Base-by-base conservation (phyloP, 1,140 invertebrate genomes). In the Drosophila hydei region DNA sequence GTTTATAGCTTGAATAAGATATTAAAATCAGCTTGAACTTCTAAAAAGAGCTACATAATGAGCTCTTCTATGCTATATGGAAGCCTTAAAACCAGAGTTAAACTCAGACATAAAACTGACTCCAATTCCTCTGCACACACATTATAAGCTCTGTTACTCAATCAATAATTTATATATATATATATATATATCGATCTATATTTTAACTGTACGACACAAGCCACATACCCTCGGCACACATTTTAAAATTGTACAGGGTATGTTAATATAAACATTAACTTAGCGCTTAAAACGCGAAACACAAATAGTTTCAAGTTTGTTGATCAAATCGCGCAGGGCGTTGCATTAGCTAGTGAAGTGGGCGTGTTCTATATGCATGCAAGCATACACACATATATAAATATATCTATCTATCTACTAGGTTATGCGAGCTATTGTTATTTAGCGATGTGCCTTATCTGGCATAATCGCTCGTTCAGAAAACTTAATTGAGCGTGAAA, bases 401-500 rank as follows among this genome's bases (percentile, higher is more conserved):
- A 27, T 27, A 8, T 2, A 11, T 6, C 6, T 21, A n/a, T 30
- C n/a, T 47, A 21, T 36, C 1, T 45, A 40, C 21, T 52, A 23
- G 55, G 33, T 56, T 64, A 64, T 56, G 45, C 25, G 51, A 51
- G 16, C 43, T 43, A 64, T 67, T 72, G 54, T 62, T 51, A 43
- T 38, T 74, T 33, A 52, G 65, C 61, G 56, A 69, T 52, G 60
- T 56, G 45, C 43, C 59, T 51, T 64, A 73, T 68, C 68, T 60
- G 52, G 45, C 59, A 19, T 74, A 79, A 69, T 85, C 67, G 67
- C 50, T 80, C 60, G 50, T 55, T 77, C 68, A 64, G 81, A 80
- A 81, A 70, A 77, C 74, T 56, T 87, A 85, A 85, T 88, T 88
- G 74, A 75, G 65, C 64, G 83, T 58, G 72, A 85, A 88, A 85